Conservation (phyloP, 2,113 vertebrate species). For the Albula goreensis region DNA sequence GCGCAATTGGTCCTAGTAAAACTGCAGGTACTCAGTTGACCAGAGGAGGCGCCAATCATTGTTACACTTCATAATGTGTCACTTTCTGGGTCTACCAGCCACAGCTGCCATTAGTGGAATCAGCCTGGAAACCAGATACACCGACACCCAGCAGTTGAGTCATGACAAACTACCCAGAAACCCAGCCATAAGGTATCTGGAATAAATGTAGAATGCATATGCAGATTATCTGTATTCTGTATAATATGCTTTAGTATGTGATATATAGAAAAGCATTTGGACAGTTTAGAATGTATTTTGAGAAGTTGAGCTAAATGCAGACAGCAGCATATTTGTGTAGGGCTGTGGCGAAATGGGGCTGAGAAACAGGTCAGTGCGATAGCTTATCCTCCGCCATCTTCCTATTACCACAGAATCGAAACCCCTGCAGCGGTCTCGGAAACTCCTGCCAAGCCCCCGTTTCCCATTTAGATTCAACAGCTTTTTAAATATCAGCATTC, state of each 20-base stretch:
- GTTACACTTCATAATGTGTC: not conserved
- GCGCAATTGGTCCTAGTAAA: no score
- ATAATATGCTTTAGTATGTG: no score
- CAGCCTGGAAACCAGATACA: not conserved
- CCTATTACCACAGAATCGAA: not conserved
- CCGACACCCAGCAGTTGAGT: not conserved
- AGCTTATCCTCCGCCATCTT: not conserved
- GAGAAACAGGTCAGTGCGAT: not conserved
- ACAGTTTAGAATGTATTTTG: not conserved
- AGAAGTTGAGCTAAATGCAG: not conserved
- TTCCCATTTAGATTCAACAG: slow-evolving; percentile 16
- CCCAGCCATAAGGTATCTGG: no score
- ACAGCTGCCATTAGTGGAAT: not conserved
- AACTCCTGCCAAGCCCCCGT: slow-evolving; percentile 14
- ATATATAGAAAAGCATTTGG: not conserved
- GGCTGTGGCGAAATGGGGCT: not conserved
- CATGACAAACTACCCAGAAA: not conserved
- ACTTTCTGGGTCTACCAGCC: not conserved
- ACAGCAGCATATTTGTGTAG: not conserved
- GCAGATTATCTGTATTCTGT: no score
- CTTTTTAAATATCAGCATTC: slow-evolving; percentile 34
- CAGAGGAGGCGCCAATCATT: no score
- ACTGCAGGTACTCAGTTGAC: no score
- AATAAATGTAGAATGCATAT: not conserved
- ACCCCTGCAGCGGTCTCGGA: not conserved